Percentiles rank a stretch among this genome's conserved stretches.
Evolutionary conservation across 2,797 vertebrate species (phyloP).

Genomic region (Arremon brunneinucha): DNA sequence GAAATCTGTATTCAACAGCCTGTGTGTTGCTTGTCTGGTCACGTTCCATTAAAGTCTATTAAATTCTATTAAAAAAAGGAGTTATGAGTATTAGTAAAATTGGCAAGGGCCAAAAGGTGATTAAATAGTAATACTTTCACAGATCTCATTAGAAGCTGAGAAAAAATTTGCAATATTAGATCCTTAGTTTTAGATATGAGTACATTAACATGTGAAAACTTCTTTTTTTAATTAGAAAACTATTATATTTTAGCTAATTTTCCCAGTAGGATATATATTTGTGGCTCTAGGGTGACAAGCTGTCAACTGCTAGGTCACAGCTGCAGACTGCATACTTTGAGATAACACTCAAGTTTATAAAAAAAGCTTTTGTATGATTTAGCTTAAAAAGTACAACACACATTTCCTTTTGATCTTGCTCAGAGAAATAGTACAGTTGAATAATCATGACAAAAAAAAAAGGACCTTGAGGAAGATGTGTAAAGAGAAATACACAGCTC

Average conservation of each 20-base stretch:
- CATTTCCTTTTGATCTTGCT: not conserved
- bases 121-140: not conserved
- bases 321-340: not conserved
- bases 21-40: not conserved
- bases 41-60: not conserved
- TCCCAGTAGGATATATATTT: not conserved
- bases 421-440: not conserved
- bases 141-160: not conserved
- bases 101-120: not conserved
- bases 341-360: not conserved
- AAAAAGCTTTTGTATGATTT: not conserved
- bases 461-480: not conserved
- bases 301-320: not conserved
- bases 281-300: not conserved
- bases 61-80: not conserved
- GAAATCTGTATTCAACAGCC: not conserved
- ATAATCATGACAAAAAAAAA: not conserved
- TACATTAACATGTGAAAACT: not conserved
- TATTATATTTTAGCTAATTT: not conserved
- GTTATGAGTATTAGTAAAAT: not conserved
- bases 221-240: not conserved
- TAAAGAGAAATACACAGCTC: not conserved
- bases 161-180: not conserved
- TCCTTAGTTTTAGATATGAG: not conserved
- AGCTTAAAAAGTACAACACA: not conserved